Conservation (phyloP, 2,113 vertebrate species). For the Rallus limicola region DNA sequence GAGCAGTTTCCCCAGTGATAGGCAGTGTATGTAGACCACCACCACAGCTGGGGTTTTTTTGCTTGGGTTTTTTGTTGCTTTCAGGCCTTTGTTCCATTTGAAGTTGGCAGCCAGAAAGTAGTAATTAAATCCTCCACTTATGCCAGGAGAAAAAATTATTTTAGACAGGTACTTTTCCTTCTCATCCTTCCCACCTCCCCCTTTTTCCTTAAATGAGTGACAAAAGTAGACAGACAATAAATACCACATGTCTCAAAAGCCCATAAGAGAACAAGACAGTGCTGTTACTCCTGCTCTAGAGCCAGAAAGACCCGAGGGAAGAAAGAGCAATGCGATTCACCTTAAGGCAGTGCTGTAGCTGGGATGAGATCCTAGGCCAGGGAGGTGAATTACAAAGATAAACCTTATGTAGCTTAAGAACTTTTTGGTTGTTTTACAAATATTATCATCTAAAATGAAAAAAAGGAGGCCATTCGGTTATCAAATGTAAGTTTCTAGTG, state of each 20-base stretch:
- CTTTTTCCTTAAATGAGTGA: background rate
- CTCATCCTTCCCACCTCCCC: background rate
- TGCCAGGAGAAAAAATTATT: background rate
- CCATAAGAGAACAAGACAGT: background rate
- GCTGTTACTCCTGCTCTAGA: background rate
- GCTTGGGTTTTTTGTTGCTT: background rate
- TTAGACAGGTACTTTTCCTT: background rate
- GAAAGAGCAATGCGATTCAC: background rate
- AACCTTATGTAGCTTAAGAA: background rate
- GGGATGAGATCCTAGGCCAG: background rate
- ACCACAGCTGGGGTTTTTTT: background rate
- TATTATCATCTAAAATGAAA: background rate
- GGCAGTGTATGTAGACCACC: background rate
- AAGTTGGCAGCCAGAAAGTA: background rate
- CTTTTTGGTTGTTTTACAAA: background rate
- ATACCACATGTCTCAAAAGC: background rate
- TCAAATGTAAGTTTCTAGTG: background rate
- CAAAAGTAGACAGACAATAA: background rate
- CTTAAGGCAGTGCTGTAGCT: background rate
- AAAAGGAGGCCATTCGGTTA: background rate
- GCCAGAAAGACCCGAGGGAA: background rate
- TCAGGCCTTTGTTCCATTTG: background rate
- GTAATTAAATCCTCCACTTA: background rate
- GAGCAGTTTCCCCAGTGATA: background rate
- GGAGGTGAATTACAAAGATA: background rate